A percentile compares a stretch with the other conserved stretches of the same genome.
phyloP scores from a whole-genome alignment of 2,888 invertebrate species.

The Nesidiocoris tenuis region DNA sequence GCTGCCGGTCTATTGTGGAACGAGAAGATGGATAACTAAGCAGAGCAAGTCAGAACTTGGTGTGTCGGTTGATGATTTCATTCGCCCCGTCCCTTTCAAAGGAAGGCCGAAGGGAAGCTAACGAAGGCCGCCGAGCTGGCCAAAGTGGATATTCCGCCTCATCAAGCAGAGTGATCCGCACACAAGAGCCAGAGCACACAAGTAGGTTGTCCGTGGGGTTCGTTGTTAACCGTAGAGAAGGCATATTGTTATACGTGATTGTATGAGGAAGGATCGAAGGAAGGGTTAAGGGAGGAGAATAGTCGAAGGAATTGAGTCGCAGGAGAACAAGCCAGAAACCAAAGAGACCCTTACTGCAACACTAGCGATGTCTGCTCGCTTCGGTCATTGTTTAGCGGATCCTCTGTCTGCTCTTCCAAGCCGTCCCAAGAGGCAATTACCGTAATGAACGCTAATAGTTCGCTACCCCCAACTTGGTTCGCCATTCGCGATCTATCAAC shows the following conservation, averaged over 20 bases:
- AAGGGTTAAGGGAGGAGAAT: too few relatives aligned
- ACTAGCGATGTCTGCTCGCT: background rate
- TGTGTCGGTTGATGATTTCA: too few relatives aligned
- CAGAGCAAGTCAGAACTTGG: too few relatives aligned
- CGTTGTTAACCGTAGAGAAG: background rate
- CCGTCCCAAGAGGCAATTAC: constrained; percentile 32
- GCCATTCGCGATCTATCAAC: constrained; percentile 40
- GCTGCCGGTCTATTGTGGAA: too few relatives aligned
- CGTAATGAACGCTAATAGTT: constrained; percentile 41
- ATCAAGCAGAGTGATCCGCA: background rate
- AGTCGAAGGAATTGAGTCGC: background rate
- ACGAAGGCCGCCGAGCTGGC: too few relatives aligned
- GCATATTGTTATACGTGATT: background rate
- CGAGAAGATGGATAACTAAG: too few relatives aligned
- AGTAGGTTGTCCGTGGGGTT: background rate
- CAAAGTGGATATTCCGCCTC: background rate
- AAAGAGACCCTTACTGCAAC: too few relatives aligned
- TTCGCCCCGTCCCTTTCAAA: too few relatives aligned
- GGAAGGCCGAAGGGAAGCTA: too few relatives aligned
- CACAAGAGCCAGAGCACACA: too few relatives aligned
- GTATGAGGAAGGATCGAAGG: too few relatives aligned
- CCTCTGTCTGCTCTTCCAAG: background rate
- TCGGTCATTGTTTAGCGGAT: background rate
- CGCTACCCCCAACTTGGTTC: constrained; percentile 14
- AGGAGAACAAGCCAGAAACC: background rate